Conservation (phyloP, 2,113 vertebrate species). For the Balaenoptera acutorostrata region DNA sequence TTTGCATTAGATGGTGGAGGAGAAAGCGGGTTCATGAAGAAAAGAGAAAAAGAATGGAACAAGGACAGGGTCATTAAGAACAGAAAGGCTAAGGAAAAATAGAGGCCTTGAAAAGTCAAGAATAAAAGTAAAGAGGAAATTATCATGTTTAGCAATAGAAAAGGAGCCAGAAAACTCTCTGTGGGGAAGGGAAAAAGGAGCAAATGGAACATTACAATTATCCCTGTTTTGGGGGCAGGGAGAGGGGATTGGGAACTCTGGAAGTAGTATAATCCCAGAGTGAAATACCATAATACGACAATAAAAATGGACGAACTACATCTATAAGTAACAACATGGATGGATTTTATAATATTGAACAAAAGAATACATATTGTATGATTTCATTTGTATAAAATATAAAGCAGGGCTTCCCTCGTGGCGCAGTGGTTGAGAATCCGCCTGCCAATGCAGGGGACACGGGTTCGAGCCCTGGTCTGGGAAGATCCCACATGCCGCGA, state of each 20-base stretch:
- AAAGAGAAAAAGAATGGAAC: background rate
- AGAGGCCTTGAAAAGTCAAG: background rate
- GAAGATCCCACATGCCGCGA: too few relatives aligned
- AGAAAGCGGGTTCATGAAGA: background rate
- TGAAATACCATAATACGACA: background rate
- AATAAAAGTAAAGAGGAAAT: background rate
- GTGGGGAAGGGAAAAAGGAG: background rate
- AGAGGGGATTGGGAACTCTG: background rate
- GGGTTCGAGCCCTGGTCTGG: too few relatives aligned
- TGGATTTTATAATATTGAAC: background rate
- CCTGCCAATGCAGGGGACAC: too few relatives aligned
- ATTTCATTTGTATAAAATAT: background rate
- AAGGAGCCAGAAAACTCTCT: background rate
- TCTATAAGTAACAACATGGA: background rate
- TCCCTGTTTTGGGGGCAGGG: background rate
- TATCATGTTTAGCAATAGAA: background rate
- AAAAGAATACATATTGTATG: background rate
- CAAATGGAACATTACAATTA: background rate
- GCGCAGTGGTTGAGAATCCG: too few relatives aligned
- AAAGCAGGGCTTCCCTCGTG: background rate
- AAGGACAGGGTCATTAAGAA: background rate
- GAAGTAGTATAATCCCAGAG: background rate
- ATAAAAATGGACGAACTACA: background rate
- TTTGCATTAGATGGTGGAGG: background rate
- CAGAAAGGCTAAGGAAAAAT: background rate